Evolutionary conservation across 2,888 invertebrate species (phyloP).

Genomic region (Kryphioiulus occultus): DNA sequence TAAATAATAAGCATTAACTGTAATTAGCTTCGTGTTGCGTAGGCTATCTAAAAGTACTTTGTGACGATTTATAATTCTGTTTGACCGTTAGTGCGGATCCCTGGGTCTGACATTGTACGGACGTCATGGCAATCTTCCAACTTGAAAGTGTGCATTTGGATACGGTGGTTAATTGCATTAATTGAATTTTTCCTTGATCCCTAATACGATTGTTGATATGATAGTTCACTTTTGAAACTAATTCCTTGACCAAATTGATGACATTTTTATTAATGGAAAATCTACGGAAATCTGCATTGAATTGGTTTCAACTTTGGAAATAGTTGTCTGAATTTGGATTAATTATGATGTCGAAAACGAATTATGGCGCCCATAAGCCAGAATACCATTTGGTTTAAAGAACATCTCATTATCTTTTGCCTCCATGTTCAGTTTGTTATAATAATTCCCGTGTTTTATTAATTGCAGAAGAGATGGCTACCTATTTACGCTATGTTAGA

Average conservation of each 20-base stretch:
- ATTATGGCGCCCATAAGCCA: no score
- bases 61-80: neutral
- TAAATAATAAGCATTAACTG: neutral
- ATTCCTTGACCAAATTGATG: neutral
- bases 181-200: no score
- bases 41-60: neutral
- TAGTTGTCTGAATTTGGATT: no score
- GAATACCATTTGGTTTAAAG: no score
- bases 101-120: neutral
- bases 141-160: neutral
- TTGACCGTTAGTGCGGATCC: neutral
- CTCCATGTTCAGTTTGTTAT: neutral
- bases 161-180: neutral
- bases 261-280: neutral
- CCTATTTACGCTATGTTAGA: slow-evolving; percentile 95
- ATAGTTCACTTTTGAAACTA: no score
- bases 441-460: neutral
- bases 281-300: no score
- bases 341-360: neutral
- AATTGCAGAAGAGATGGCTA: slow-evolving; percentile 92
- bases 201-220: no score
- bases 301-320: no score
- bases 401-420: no score
- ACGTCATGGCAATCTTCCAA: no score
- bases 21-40: neutral